Percentiles rank a stretch among this genome's conserved stretches.
Conservation (phyloP, 92 coral and sea anemone species). For the Parazoanthus darwini region DNA sequence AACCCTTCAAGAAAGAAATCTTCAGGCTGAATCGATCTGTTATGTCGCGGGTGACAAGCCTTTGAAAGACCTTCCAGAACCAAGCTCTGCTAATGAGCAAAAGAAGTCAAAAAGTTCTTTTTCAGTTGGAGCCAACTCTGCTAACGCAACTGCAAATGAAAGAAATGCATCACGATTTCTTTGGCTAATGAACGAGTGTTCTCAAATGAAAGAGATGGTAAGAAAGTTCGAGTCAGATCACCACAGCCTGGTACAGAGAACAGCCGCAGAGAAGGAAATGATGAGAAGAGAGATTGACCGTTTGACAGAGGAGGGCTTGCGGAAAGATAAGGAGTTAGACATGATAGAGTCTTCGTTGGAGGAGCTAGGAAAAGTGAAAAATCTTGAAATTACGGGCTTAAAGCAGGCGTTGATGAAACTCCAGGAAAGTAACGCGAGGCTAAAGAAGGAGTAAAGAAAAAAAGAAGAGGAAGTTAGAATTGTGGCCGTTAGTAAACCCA, state of each 20-base stretch:
- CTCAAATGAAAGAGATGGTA: conserved; percentile 9
- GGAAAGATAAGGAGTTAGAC: conserved; percentile 21
- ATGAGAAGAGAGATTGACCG: conserved; percentile 18
- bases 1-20: neutral
- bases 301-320: neutral
- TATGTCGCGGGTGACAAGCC: neutral
- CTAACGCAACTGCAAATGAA: neutral
- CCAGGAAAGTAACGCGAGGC: neutral
- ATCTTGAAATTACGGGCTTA: conserved; percentile 4
- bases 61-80: neutral
- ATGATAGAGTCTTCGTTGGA: conserved; percentile 36
- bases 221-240: conserved; percentile 6
- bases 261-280: neutral
- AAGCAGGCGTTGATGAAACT: conserved; percentile 19
- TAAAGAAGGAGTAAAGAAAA: neutral
- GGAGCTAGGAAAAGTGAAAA: conserved; percentile 31
- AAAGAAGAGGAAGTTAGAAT: neutral
- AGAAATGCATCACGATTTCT: conserved; percentile 16
- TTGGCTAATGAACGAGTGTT: neutral
- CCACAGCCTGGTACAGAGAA: conserved; percentile 1
- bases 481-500: neutral
- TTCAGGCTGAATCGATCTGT: neutral
- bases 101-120: neutral
- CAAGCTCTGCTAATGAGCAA: neutral
- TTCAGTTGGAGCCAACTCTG: neutral